Conservation (phyloP, 1,140 invertebrate genomes). For the Cardiocondyla obscurior region DNA sequence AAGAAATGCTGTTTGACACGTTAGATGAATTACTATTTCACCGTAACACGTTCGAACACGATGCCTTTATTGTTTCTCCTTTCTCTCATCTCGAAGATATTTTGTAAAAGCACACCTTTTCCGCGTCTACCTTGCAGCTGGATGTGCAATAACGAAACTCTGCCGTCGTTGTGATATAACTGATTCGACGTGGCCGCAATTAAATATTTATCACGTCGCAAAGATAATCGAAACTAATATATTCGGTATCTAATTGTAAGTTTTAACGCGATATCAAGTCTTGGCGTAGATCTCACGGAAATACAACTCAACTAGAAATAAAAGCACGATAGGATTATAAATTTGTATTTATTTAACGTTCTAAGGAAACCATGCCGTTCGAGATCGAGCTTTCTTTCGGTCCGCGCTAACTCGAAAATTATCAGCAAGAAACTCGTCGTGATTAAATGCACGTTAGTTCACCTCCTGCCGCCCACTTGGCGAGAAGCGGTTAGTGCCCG, state of each 20-base stretch:
- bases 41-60: background rate
- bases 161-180: background rate
- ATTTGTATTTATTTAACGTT: background rate
- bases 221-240: background rate
- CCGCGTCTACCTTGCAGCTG: background rate
- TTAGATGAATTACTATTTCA: slow-evolving; percentile 22
- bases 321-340: background rate
- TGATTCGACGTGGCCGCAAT: no score
- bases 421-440: slow-evolving; percentile 19
- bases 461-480: background rate
- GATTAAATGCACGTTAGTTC: slow-evolving; percentile 44
- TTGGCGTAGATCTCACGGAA: background rate
- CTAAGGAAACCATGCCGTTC: background rate
- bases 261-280: background rate
- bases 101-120: background rate
- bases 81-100: background rate
- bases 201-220: background rate
- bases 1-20: slow-evolving; percentile 30
- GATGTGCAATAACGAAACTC: background rate
- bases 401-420: slow-evolving; percentile 25
- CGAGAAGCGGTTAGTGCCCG: slow-evolving; percentile 9
- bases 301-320: background rate
- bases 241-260: background rate
- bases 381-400: background rate
- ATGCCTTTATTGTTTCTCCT: background rate